Conservation (phyloP, 2,888 invertebrate species). For the Yponomeuta evonymella region DNA sequence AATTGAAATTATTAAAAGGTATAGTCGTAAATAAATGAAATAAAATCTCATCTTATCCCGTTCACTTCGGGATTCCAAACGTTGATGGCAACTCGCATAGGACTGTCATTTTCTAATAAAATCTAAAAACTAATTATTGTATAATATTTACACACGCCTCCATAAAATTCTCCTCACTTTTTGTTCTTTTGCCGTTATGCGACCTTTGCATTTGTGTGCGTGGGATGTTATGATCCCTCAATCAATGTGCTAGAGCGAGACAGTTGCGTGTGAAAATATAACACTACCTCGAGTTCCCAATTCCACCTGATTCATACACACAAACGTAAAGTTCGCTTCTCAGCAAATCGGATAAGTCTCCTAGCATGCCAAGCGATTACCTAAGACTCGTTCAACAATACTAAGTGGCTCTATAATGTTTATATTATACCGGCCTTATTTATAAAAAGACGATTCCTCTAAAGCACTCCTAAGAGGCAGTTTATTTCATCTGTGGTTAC, state of each 20-base stretch:
- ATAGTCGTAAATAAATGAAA: conserved; percentile 39
- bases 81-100: conserved; percentile 56
- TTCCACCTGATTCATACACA: too few species aligned
- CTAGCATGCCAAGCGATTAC: not conserved
- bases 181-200: not conserved
- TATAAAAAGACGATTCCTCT: too few species aligned
- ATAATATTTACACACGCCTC: conserved; percentile 25
- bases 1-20: conserved; percentile 36
- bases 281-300: too few species aligned
- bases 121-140: conserved; percentile 33
- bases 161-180: not conserved
- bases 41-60: conserved; percentile 44
- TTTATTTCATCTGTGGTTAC: too few species aligned
- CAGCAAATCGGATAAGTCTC: not conserved
- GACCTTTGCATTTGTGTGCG: not conserved
- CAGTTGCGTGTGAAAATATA: too few species aligned
- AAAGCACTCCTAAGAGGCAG: too few species aligned
- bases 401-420: too few species aligned
- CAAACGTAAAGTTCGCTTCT: not conserved
- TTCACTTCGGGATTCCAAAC: conserved; percentile 36
- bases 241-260: too few species aligned
- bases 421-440: too few species aligned
- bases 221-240: not conserved
- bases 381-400: conserved; percentile 19
- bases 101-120: conserved; percentile 45